These are phyloP conservation scores for Pelosia muscerda DNA, from an alignment of 2,888 invertebrate species.

Conservation along the genomic window DNA sequence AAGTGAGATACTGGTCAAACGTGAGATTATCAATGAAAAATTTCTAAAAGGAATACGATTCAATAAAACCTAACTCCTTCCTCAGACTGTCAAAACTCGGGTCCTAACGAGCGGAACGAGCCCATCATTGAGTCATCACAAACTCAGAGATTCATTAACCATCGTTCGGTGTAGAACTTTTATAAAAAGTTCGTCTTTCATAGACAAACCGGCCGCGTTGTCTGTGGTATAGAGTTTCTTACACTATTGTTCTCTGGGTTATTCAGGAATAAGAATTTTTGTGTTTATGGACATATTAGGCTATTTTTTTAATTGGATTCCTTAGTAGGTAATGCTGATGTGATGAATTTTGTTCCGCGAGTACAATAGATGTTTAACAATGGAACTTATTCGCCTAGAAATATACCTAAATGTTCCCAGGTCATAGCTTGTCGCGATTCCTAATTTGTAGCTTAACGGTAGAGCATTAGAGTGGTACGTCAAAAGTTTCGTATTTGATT, in stretches of 20 bases:
- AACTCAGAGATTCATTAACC: neutral
- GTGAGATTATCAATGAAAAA: neutral
- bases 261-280: neutral
- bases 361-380: no score
- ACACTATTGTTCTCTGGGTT: neutral
- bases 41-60: neutral
- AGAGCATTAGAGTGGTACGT: no score
- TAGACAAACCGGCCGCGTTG: neutral
- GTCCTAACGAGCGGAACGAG: neutral
- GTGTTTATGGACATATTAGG: neutral
- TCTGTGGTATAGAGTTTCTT: constrained; percentile 1
- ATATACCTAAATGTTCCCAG: no score
- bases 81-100: neutral
- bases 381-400: no score
- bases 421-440: no score
- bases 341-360: no score
- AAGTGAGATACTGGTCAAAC: no score
- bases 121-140: neutral
- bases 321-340: no score
- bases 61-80: neutral
- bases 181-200: constrained; percentile 1
- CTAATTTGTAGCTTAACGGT: no score
- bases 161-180: neutral
- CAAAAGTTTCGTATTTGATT: no score
- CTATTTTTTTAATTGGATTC: neutral